Base-by-base conservation (phyloP, 2,888 invertebrate species). In the Ormia ochracea region DNA sequence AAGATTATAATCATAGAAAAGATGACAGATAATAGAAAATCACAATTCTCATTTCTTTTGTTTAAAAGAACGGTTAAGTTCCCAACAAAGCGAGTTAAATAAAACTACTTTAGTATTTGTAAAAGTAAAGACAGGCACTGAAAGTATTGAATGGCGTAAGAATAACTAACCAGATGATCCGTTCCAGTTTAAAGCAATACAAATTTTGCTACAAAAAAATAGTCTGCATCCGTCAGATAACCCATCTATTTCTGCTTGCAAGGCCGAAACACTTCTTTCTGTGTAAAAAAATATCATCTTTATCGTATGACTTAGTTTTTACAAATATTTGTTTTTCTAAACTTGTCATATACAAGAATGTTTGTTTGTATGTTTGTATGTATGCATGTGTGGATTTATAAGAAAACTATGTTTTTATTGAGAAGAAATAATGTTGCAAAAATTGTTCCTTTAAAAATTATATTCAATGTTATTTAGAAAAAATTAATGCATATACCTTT, bases 1-100 rank as follows among this genome's bases (percentile, higher is more conserved):
- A 82, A 41, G 86, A 86, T 5, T 85, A 85, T 4, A 88, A 89
- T 85, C 83, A 83, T 12, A 85, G 84, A 80, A 86, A 85, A 56
- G 85, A 85, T 77, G 83, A 84, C 31, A 86, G 87, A 83, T 88
- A 87, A 63, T 52, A 65, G 7, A 10, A 9, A 50, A 6, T 26
- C 9, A 41, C 7, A 19, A 19, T 38, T 52, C 43, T 19, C 23
- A 38, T 21, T 56, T 23, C 43, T 38, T 31, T 14, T n/a, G n/a
- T 0, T 23, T 14, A 45, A 43, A 54, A 21, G 38, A 50, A 70
- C 70, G 77, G 77, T 65, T 52, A 72, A 66, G 77, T 78, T 78
- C 72, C 72, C 43, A 41, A 33, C n/a, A 26, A 43, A 14, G 9
- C 48, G 9, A 19, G 3, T 14, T 26, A 50, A 59, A 59, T 36